These are phyloP conservation scores for Microplitis demolitor DNA, from an alignment of 1,140 invertebrate species.

Conservation along the genomic window DNA sequence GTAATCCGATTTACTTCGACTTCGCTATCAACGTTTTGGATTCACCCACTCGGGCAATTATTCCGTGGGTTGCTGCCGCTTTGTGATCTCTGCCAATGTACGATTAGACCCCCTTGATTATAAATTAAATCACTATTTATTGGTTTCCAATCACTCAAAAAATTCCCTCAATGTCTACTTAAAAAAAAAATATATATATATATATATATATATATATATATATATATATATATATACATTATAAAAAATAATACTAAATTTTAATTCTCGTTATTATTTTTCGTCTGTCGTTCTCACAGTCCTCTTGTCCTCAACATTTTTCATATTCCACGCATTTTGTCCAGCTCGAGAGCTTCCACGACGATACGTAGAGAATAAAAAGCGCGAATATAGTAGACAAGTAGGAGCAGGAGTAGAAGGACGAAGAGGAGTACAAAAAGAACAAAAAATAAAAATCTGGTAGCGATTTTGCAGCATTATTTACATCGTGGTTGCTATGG, in stretches of 20 bases:
- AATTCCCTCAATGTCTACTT: neutral
- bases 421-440: constrained; percentile 11
- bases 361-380: neutral
- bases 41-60: constrained; percentile 55
- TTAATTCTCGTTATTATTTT: neutral
- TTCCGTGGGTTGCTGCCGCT: constrained; percentile 33
- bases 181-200: too few relatives aligned
- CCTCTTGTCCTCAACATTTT: constrained; percentile 9
- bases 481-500: constrained; percentile 43
- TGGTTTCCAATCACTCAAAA: constrained; percentile 10
- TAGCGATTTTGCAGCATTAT: constrained; percentile 52
- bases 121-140: constrained; percentile 35
- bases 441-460: constrained; percentile 35
- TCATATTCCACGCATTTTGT: constrained; percentile 24
- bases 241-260: neutral
- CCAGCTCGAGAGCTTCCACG: constrained; percentile 10
- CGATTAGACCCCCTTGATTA: constrained; percentile 44
- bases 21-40: constrained; percentile 57
- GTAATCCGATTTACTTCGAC: constrained; percentile 62
- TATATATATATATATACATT: neutral
- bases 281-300: constrained; percentile 16
- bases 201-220: too few relatives aligned
- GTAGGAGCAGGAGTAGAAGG: neutral
- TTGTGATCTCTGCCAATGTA: constrained; percentile 36
- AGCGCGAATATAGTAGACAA: neutral